Base-by-base conservation (phyloP, 92 coral and sea anemone species). In the Micromussa lordhowensis region DNA sequence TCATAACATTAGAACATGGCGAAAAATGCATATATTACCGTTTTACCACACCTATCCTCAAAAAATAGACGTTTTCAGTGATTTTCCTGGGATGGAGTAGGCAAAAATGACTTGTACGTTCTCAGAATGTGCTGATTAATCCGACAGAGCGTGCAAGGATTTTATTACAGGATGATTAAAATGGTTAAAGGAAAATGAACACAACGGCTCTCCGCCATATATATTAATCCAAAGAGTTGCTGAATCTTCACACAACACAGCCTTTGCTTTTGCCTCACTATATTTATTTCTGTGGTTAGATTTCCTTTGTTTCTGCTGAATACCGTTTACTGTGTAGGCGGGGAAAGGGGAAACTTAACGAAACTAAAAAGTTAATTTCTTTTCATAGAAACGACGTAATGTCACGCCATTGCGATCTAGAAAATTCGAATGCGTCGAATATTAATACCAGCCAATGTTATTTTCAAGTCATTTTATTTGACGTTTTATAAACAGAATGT, bases 311-410 rank as follows among this genome's bases (percentile, higher is more conserved):
- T 85, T 73, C 28, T 73, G 71, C n/a, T 36, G 15, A 35, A 32
- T 15, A 55, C 53, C 57, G 70, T 49, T 54, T 36, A 29, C 18
- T 24, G 38, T 8, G 31, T 28, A 22, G 24, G 40, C 57, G 84
- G 64, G 34, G 68, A 81, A 36, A 14, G 58, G 18, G 59, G 29
- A 81, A 73, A 77, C 55, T 11, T 8, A 5, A 7, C 51, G 54
- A 63, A 82, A 73, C 44, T 35, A 88, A 88, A 40, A 26, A n/a
- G n/a, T n/a, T n/a, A n/a, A 64, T 77, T 66, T 75, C 92, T 92
- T 94, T 94, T 92, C 94, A 73, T 94, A 87, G 92, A 61, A 69
- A 72, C 88, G 69, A 92, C 94, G 96, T 93, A 94, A 92, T 90
- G 77, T 72, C 82, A 40, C 71, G 36, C 68, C 68, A 53, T 34